These are phyloP conservation scores for Chiridota heheva DNA, from an alignment of 35 echinoderm and acorn worm genomes.

Conservation along the genomic window DNA sequence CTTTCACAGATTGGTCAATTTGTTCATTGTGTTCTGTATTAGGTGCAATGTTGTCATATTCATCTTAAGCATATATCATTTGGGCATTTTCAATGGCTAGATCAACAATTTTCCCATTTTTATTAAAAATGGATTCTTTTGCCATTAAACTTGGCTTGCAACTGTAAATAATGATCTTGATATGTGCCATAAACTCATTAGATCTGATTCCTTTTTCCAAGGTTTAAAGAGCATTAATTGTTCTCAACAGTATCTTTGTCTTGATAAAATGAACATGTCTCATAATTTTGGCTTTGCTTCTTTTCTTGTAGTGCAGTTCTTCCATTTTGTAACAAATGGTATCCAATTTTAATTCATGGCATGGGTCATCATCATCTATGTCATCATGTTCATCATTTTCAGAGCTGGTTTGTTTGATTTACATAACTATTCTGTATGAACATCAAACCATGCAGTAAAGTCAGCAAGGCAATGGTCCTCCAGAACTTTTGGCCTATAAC, in stretches of 20 bases:
- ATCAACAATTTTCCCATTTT: conserved; percentile 31
- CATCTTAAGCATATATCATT: not conserved
- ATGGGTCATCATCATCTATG: no score
- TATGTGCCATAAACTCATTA: conserved; percentile 30
- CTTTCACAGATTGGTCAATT: no score
- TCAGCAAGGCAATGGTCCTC: conserved; percentile 11
- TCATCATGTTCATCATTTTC: no score
- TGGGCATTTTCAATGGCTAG: conserved; percentile 19
- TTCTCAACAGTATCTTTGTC: conserved; percentile 41
- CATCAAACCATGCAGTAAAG: conserved; percentile 33
- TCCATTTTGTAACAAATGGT: no score
- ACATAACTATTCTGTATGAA: not conserved
- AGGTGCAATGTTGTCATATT: conserved; percentile 16
- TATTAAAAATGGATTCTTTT: conserved; percentile 32
- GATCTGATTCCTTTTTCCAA: conserved; percentile 20
- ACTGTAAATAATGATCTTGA: not conserved
- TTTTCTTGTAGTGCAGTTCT: not conserved
- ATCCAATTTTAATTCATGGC: no score
- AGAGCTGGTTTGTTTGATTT: no score
- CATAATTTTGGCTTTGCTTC: conserved; percentile 16
- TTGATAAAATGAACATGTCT: not conserved
- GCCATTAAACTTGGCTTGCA: not conserved
- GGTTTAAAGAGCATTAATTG: conserved; percentile 44
- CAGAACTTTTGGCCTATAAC: not conserved
- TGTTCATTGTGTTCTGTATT: conserved; percentile 37